Percentiles rank a stretch among this genome's conserved stretches.
Evolutionary conservation across 2,888 invertebrate genomes (phyloP).

Genomic region (Halocaridina rubra): DNA sequence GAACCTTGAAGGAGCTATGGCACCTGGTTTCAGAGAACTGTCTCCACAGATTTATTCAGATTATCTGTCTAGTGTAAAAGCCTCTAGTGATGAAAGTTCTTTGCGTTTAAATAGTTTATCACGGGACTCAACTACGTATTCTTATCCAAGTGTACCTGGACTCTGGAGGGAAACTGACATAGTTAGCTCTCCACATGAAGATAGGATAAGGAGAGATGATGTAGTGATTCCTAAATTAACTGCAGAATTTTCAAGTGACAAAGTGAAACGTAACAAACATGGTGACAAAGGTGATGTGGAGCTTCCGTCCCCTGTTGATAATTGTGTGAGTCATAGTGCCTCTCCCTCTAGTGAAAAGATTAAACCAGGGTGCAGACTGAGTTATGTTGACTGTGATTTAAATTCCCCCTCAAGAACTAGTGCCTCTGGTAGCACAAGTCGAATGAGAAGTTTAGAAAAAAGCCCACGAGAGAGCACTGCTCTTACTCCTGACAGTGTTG

Average conservation of each 20-base stretch:
- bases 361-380: slow-evolving; percentile 45
- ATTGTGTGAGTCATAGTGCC: slow-evolving; percentile 50
- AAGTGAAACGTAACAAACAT: slow-evolving; percentile 54
- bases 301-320: slow-evolving; percentile 42
- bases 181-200: slow-evolving; percentile 33
- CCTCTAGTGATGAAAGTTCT: slow-evolving; percentile 56
- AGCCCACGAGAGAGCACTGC: slow-evolving; percentile 54
- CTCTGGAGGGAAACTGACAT: slow-evolving; percentile 60
- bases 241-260: slow-evolving; percentile 61
- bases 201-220: slow-evolving; percentile 57
- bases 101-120: slow-evolving; percentile 57
- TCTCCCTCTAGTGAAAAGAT: slow-evolving; percentile 51
- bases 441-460: slow-evolving; percentile 57
- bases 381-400: slow-evolving; percentile 51
- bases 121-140: slow-evolving; percentile 53
- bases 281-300: slow-evolving; percentile 48
- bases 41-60: slow-evolving; percentile 61
- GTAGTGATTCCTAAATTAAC: slow-evolving; percentile 62
- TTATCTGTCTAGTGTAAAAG: slow-evolving; percentile 59
- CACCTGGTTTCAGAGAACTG: slow-evolving; percentile 53
- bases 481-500: slow-evolving; percentile 56
- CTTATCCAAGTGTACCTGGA: slow-evolving; percentile 55
- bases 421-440: slow-evolving; percentile 55
- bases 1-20: slow-evolving; percentile 53
- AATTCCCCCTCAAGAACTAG: slow-evolving; percentile 58